Conservation (phyloP, 2,888 invertebrate species). For the Strigamia maritima region DNA sequence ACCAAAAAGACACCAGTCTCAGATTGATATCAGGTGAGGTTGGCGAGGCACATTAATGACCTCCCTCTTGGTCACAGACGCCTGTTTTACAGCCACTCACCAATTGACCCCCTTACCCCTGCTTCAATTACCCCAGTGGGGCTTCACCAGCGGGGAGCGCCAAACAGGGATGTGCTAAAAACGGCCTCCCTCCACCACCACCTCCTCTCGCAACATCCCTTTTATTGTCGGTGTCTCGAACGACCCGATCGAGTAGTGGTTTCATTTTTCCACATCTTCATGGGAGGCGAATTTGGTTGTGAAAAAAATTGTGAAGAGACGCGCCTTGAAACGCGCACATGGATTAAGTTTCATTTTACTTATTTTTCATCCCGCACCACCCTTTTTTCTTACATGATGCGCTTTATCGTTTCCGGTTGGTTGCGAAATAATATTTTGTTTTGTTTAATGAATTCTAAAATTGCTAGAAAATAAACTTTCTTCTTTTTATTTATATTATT, state of each 20-base stretch:
- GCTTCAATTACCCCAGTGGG: conserved; percentile 32
- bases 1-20: conserved; percentile 22
- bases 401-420: conserved; percentile 7
- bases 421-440: background rate
- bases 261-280: conserved; percentile 31
- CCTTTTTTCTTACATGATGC: background rate
- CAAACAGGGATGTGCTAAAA: background rate
- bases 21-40: conserved; percentile 29
- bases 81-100: conserved; percentile 28
- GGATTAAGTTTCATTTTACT: conserved; percentile 27
- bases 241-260: background rate
- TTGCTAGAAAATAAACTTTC: background rate
- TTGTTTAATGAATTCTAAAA: background rate
- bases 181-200: background rate
- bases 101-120: conserved; percentile 31
- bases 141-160: conserved; percentile 18
- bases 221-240: conserved; percentile 19
- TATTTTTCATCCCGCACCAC: background rate
- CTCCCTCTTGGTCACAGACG: conserved; percentile 31
- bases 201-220: background rate
- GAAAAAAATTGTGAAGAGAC: conserved; percentile 1
- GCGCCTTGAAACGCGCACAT: conserved; percentile 17
- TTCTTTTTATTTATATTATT: background rate
- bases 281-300: conserved; percentile 4
- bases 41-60: conserved; percentile 25